phyloP scores from a whole-genome alignment of 2,797 vertebrate species.

The Lutjanus argentimaculatus region DNA sequence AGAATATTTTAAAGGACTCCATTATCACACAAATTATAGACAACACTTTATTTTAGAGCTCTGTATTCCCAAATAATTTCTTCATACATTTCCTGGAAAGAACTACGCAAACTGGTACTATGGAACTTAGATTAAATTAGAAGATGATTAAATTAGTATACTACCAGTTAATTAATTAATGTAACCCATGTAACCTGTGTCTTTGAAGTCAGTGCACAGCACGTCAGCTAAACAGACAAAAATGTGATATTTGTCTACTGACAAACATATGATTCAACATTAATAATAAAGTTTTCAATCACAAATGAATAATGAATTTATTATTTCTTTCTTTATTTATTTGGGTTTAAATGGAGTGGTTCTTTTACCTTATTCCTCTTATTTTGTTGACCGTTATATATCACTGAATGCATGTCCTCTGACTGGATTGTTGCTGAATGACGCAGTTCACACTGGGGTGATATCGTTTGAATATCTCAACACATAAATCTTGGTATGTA shows the following conservation, averaged over 20 bases:
- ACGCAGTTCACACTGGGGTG: too few species aligned
- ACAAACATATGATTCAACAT: not conserved
- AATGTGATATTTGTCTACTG: not conserved
- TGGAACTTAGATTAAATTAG: too few species aligned
- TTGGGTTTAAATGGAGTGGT: not conserved
- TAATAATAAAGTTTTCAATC: not conserved
- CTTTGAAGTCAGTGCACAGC: not conserved
- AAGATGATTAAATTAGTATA: not conserved
- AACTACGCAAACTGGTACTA: not conserved
- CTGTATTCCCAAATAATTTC: not conserved
- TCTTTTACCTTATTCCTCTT: not conserved
- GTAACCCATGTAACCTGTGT: not conserved
- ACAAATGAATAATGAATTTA: not conserved
- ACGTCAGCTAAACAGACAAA: not conserved
- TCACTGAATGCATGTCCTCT: too few species aligned
- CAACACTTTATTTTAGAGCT: not conserved
- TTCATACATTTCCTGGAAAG: not conserved
- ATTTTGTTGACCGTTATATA: too few species aligned
- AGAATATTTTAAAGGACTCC: not conserved
- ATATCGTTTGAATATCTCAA: not conserved
- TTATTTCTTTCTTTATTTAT: too few species aligned
- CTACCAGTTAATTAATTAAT: not conserved
- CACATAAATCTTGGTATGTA: not conserved
- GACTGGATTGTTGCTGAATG: too few species aligned
- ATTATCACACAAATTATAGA: not conserved